These are phyloP conservation scores for Chromoteleia sp. DNA, from an alignment of 2,888 invertebrate species.

Conservation along the genomic window DNA sequence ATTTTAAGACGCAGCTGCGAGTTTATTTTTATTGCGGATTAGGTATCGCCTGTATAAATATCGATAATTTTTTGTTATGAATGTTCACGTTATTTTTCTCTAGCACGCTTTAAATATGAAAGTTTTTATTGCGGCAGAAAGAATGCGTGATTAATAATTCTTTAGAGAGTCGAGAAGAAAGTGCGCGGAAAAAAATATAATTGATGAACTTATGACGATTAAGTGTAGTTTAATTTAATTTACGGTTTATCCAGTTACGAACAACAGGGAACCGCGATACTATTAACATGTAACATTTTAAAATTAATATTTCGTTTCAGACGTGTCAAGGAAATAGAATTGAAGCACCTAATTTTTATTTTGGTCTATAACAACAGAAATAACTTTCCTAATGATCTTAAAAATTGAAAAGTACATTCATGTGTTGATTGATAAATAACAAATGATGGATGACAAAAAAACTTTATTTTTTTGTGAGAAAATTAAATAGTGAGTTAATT, in stretches of 20 bases:
- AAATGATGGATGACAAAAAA: neutral
- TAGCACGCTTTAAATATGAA: neutral
- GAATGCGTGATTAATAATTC: conserved; percentile 24
- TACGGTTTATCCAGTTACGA: conserved; percentile 14
- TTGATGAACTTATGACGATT: conserved; percentile 28
- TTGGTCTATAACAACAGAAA: neutral
- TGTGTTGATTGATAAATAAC: neutral
- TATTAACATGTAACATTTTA: conserved; percentile 14
- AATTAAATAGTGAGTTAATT: too few species aligned
- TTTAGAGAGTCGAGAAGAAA: conserved; percentile 29
- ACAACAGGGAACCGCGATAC: neutral
- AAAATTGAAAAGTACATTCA: neutral
- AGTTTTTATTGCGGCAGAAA: conserved; percentile 21
- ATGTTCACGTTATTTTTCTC: neutral
- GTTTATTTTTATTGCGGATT: too few species aligned
- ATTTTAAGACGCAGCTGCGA: too few species aligned
- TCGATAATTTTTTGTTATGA: neutral
- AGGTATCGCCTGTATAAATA: too few species aligned
- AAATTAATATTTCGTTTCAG: conserved; percentile 6
- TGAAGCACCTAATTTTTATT: too few species aligned
- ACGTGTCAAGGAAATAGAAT: neutral
- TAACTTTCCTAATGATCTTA: neutral
- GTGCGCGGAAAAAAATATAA: conserved; percentile 9
- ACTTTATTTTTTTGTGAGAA: neutral
- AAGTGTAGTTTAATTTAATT: conserved; percentile 20